Evolutionary conservation across 2,888 invertebrate species (phyloP).

Genomic region (Drosophila crucigera): DNA sequence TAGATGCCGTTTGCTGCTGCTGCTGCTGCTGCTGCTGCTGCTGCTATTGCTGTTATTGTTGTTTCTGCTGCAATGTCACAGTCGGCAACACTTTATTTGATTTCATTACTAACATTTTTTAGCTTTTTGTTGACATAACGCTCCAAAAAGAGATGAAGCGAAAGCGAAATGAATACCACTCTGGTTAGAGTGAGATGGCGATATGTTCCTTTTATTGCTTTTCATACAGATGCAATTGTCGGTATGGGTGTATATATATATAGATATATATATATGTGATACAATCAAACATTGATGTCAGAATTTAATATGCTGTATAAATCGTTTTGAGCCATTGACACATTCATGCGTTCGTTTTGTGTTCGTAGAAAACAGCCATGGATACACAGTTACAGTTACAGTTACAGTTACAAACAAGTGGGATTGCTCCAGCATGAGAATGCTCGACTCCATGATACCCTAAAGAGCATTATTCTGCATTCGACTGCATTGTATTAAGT

Average conservation of each 20-base stretch:
- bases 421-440: not conserved
- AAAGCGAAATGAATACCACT: not conserved
- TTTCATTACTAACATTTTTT: conserved; percentile 65
- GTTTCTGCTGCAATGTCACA: conserved; percentile 57
- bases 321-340: conserved; percentile 82
- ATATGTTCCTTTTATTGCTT: conserved; percentile 49
- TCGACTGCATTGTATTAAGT: not conserved
- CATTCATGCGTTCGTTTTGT: conserved; percentile 76
- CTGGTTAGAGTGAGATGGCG: conserved; percentile 7
- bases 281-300: conserved; percentile 81
- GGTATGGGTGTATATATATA: conserved; percentile 19
- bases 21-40: conserved; percentile 19
- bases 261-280: conserved; percentile 14
- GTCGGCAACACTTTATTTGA: conserved; percentile 65
- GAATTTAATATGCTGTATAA: conserved; percentile 82
- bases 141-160: conserved; percentile 10
- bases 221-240: conserved; percentile 18
- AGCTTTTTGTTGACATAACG: conserved; percentile 60
- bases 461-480: not conserved
- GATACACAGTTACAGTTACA: conserved; percentile 16
- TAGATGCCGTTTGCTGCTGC: conserved; percentile 50
- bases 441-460: conserved; percentile 11
- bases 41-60: conserved; percentile 10
- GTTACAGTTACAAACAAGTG: conserved; percentile 9
- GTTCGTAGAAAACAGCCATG: conserved; percentile 47